Evolutionary conservation across 2,888 invertebrate genomes (phyloP).

Genomic region (Rapana venosa): DNA sequence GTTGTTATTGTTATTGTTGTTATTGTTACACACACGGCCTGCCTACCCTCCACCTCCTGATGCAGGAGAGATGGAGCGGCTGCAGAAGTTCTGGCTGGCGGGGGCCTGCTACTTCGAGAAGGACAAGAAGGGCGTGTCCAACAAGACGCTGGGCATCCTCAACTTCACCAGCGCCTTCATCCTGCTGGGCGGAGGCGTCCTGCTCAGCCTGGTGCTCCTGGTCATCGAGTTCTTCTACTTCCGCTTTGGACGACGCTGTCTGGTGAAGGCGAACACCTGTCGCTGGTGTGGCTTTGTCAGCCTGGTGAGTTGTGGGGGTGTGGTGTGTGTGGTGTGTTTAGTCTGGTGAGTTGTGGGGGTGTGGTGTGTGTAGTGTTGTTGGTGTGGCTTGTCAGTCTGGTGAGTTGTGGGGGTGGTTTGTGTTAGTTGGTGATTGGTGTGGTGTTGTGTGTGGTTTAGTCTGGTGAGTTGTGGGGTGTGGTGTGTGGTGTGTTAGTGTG

Average conservation of each 20-base stretch:
- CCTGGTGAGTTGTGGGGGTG: slow-evolving; percentile 84
- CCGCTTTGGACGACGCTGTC: slow-evolving; percentile 83
- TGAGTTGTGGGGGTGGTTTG: too few relatives aligned
- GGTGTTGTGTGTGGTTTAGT: too few relatives aligned
- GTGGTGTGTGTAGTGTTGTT: too few relatives aligned
- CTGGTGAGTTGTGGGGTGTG: too few relatives aligned
- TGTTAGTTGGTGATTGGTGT: too few relatives aligned
- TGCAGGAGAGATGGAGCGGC: slow-evolving; percentile 92
- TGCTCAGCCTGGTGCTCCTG: slow-evolving; percentile 91
- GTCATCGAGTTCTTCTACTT: slow-evolving; percentile 96
- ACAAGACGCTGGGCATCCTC: slow-evolving; percentile 80
- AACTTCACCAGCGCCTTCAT: slow-evolving; percentile 99
- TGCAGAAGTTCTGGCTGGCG: slow-evolving; percentile 96
- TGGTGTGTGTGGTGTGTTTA: too few relatives aligned
- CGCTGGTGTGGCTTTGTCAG: slow-evolving; percentile 96
- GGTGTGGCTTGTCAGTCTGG: too few relatives aligned
- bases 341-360: too few relatives aligned
- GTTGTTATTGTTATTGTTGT: too few relatives aligned
- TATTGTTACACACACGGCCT: too few relatives aligned
- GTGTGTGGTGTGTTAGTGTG: too few relatives aligned
- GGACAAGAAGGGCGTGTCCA: slow-evolving; percentile 84
- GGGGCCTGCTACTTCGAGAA: slow-evolving; percentile 94
- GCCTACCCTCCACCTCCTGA: too few relatives aligned
- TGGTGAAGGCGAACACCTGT: slow-evolving; percentile 84
- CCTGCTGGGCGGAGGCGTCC: slow-evolving; percentile 94